Percentiles rank a stretch among this genome's conserved stretches.
Evolutionary conservation across 2,113 vertebrate genomes (phyloP).

Genomic region (Rana temporaria): DNA sequence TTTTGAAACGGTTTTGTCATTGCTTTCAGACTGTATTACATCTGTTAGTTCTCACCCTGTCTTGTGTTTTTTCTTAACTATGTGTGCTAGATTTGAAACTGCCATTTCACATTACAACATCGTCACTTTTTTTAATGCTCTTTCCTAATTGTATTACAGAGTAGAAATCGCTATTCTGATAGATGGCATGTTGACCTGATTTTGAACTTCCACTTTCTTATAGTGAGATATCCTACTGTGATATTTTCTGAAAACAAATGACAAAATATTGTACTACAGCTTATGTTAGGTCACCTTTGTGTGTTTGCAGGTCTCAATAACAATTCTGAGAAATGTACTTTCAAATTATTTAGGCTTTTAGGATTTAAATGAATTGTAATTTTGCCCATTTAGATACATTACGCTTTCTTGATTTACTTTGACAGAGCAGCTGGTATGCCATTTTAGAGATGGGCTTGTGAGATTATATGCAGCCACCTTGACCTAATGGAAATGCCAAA

Average conservation of each 20-base stretch:
- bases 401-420: slow-evolving; percentile 66
- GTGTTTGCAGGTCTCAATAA: slow-evolving; percentile 42
- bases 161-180: slow-evolving; percentile 70
- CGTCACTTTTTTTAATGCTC: slow-evolving; percentile 70
- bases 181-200: slow-evolving; percentile 69
- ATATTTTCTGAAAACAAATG: slow-evolving; percentile 49
- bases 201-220: slow-evolving; percentile 75
- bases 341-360: slow-evolving; percentile 22
- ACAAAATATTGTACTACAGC: neutral
- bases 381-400: slow-evolving; percentile 64
- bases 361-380: slow-evolving; percentile 62
- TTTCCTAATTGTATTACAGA: slow-evolving; percentile 71
- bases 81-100: slow-evolving; percentile 70
- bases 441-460: slow-evolving; percentile 62
- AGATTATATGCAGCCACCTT: slow-evolving; percentile 68
- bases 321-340: slow-evolving; percentile 52
- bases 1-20: slow-evolving; percentile 67
- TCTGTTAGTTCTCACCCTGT: slow-evolving; percentile 70
- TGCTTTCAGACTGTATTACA: slow-evolving; percentile 74
- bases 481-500: slow-evolving; percentile 62
- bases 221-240: slow-evolving; percentile 56
- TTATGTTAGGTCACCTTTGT: neutral
- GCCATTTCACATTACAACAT: slow-evolving; percentile 73
- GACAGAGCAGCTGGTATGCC: slow-evolving; percentile 60
- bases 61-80: slow-evolving; percentile 63